phyloP scores from a whole-genome alignment of 1,140 invertebrate species.

The Drosophila sulfurigaster region DNA sequence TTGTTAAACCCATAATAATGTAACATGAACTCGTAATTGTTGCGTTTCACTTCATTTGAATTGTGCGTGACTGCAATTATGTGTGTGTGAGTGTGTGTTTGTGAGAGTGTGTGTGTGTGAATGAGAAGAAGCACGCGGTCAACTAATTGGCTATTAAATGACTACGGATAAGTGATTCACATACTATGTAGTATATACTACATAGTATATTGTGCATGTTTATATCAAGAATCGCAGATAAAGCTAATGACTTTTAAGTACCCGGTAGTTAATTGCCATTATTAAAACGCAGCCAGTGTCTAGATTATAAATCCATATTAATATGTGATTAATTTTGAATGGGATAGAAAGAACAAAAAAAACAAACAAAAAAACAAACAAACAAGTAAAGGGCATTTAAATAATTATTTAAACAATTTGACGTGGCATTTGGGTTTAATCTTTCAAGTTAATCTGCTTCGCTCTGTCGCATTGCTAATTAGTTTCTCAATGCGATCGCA shows the following conservation, averaged over 20 bases:
- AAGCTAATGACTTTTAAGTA: slow-evolving; percentile 6
- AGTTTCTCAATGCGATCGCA: slow-evolving; percentile 6
- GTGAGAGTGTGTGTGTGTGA: not conserved
- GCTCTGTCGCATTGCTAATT: slow-evolving; percentile 10
- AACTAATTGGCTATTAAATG: slow-evolving; percentile 38
- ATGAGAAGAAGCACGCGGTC: slow-evolving; percentile 2
- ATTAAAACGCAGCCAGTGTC: slow-evolving; percentile 1
- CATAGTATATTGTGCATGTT: not conserved
- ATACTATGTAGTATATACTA: slow-evolving; percentile 4
- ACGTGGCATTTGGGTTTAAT: no score
- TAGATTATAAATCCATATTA: slow-evolving; percentile 3
- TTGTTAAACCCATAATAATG: not conserved
- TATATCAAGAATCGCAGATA: slow-evolving; percentile 16
- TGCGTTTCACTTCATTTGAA: slow-evolving; percentile 29
- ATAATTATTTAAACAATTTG: not conserved
- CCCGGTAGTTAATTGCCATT: slow-evolving; percentile 14
- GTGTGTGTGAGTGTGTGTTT: not conserved
- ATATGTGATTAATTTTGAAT: not conserved
- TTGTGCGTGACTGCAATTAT: slow-evolving; percentile 44
- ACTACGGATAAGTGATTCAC: slow-evolving; percentile 31
- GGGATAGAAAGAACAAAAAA: not conserved
- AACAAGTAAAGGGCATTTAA: not conserved
- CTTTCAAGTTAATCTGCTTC: not conserved
- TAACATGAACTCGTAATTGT: slow-evolving; percentile 1
- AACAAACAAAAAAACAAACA: not conserved